Conservation (phyloP, 2,797 vertebrate species). For the Xiphophorus birchmanni region DNA sequence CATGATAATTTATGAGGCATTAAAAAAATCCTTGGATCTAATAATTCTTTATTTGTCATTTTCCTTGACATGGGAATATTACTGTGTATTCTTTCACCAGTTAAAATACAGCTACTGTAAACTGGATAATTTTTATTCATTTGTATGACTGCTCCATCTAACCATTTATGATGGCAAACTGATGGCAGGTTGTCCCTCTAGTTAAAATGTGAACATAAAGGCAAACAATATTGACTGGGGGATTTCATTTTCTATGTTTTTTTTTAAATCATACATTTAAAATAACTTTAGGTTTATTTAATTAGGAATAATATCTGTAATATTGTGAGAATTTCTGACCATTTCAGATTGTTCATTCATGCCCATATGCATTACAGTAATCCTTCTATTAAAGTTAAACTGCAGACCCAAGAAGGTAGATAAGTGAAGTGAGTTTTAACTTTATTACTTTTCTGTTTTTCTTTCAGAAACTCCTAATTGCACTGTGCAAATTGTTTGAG, state of each 20-base stretch:
- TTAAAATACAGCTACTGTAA: not conserved
- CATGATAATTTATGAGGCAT: not conserved
- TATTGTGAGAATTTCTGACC: not conserved
- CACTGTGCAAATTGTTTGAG: not conserved
- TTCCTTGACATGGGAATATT: not conserved
- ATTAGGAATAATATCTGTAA: not conserved
- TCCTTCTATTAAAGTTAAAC: not conserved
- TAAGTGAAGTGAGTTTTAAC: not conserved
- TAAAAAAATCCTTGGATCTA: conserved; percentile 5
- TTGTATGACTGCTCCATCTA: not conserved
- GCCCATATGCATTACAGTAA: not conserved
- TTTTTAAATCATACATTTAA: not conserved
- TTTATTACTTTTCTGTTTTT: not conserved
- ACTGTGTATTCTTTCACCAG: not conserved
- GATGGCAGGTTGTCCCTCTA: not conserved
- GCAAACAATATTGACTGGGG: not conserved
- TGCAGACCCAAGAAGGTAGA: not conserved
- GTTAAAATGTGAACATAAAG: not conserved
- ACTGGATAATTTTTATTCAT: not conserved
- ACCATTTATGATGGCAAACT: not conserved
- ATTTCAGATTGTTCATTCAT: not conserved
- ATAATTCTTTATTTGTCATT: not conserved
- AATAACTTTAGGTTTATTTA: not conserved
- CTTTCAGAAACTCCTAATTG: not conserved
- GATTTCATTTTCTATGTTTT: not conserved